Conservation (phyloP, 1,140 invertebrate species). For the Aphaenogaster ashmeadi region DNA sequence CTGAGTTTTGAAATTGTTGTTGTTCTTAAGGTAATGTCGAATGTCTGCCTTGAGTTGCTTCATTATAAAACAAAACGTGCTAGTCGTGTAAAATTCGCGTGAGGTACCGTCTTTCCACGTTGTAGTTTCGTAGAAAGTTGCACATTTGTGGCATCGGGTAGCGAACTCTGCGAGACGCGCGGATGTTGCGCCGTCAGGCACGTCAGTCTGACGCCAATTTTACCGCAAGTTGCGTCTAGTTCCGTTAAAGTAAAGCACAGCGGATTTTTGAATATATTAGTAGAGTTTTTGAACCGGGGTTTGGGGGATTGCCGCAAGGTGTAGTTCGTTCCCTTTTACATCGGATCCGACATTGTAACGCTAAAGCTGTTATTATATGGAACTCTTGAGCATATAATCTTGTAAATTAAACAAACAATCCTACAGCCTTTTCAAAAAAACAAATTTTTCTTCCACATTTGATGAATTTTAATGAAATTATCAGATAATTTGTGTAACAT, state of each 20-base stretch:
- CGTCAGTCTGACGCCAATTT: constrained; percentile 54
- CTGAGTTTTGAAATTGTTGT: neutral
- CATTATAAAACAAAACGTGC: neutral
- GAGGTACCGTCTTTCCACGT: constrained; percentile 26
- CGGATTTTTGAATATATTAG: constrained; percentile 57
- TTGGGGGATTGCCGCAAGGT: neutral
- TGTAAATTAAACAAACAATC: constrained; percentile 16
- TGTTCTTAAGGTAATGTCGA: neutral
- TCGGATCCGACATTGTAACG: constrained; percentile 11
- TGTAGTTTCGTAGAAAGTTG: constrained; percentile 50
- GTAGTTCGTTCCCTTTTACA: constrained; percentile 22
- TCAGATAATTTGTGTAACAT: neutral
- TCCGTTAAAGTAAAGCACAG: constrained; percentile 54
- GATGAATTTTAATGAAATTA: neutral
- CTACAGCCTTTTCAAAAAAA: neutral
- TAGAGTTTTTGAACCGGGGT: neutral
- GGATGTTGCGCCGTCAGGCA: constrained; percentile 38
- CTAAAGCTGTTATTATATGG: neutral
- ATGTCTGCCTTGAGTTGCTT: neutral
- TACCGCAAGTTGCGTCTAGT: constrained; percentile 64
- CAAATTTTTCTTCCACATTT: neutral
- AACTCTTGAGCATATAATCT: constrained; percentile 46
- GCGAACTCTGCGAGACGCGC: constrained; percentile 46
- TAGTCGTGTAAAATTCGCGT: constrained; percentile 19
- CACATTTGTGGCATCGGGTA: constrained; percentile 50